Evolutionary conservation across 2,888 invertebrate genomes (phyloP), one percentile per base, ranked within the genome.

Genomic region (Eupithecia insigniata): DNA sequence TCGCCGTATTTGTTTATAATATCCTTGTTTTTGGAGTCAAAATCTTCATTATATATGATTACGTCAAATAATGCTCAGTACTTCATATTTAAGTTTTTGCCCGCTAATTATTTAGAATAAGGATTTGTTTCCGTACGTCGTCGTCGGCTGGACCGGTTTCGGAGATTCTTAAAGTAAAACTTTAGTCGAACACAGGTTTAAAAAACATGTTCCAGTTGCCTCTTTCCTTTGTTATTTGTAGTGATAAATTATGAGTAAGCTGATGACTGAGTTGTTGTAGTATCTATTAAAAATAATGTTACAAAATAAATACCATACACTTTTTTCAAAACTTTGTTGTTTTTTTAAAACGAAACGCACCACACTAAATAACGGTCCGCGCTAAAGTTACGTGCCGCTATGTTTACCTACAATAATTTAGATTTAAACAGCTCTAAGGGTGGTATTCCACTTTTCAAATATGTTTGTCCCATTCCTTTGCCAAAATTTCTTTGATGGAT

Each of bases 271-370:
- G n/a, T 64, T 36, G 64, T 64, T 36, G 34, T 61, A 61, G n/a
- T 32, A 2, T n/a, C n/a, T n/a, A n/a, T 36, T 64, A 64, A 14
- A 64, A 64, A 64, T 64, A 64, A 64, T 64, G 64, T 64, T 64
- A 26, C 12, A 39, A 64, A 36, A 64, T 64, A 64, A 39, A 64
- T 64, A 26, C 34, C n/a, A 12, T 34, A n/a, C n/a, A 62, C 34
- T 32, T 51, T 61, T 32, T 34, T 18, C 28, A 16, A 0, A 61
- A n/a, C 4, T 34, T 34, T n/a, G 10, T 62, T 0, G 10, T 62
- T 34, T 62, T n/a, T 62, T 18, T 62, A n/a, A n/a, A n/a, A n/a
- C n/a, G n/a, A n/a, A n/a, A n/a, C n/a, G n/a, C n/a, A n/a, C n/a
- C n/a, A n/a, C n/a, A n/a, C n/a, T n/a, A n/a, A n/a, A n/a, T n/a